Base-by-base conservation (phyloP, 2,113 vertebrate species). In the Bostrychus sinensis region DNA sequence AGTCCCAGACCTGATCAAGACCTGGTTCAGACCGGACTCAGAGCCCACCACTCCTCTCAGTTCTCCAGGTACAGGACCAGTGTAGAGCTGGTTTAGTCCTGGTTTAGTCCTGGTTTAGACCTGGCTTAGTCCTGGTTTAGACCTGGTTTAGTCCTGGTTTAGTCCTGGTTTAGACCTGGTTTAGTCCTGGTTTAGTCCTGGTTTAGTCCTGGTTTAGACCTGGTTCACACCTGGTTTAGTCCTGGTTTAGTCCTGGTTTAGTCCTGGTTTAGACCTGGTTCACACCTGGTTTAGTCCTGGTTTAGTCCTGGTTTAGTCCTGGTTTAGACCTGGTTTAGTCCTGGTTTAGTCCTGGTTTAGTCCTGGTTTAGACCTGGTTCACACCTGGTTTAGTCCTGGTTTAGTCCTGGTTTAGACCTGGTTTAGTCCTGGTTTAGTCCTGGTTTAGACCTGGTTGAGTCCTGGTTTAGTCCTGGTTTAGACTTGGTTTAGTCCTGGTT, bases 361-460 rank as follows among this genome's bases (percentile, higher is more conserved):
- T 45, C 42, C 20, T 45, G 10, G 63, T 86, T 45, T 91, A 92
- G 68, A 93, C 81, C 62, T 93, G 91, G 72, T 94, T 94, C 84
- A 89, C 91, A n/a, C n/a, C n/a, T n/a, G n/a, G n/a, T n/a, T n/a
- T n/a, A n/a, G n/a, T n/a, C n/a, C n/a, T 23, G 43, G 3, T 45
- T 22, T 45, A 20, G 42, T 4, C 19, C 19, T 22, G 5, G n/a
- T n/a, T n/a, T n/a, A n/a, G n/a, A n/a, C n/a, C n/a, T n/a, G n/a
- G n/a, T n/a, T n/a, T n/a, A n/a, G n/a, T n/a, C n/a, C n/a, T n/a
- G n/a, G n/a, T n/a, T n/a, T n/a, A n/a, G n/a, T n/a, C n/a, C n/a
- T n/a, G n/a, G n/a, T n/a, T n/a, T n/a, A n/a, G n/a, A n/a, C n/a
- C n/a, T n/a, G n/a, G n/a, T n/a, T n/a, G n/a, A n/a, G n/a, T n/a